A percentile compares a stretch with the other conserved stretches of the same genome.
phyloP scores from a whole-genome alignment of 2,888 invertebrate species.

The Corbicula japonica region DNA sequence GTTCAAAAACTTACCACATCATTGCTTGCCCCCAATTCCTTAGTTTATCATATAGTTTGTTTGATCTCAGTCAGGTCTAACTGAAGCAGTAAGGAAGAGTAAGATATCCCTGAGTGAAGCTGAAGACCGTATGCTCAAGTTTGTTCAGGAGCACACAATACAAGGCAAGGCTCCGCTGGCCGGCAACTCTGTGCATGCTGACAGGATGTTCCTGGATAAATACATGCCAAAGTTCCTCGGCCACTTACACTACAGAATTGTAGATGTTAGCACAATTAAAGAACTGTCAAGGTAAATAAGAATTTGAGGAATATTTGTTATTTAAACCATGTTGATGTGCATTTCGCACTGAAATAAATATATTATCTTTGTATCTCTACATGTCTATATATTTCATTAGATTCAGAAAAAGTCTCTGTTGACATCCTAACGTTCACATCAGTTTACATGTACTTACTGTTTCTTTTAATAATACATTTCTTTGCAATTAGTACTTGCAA shows the following conservation, averaged over 20 bases:
- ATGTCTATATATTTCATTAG: too few species aligned
- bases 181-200: slow-evolving; percentile 96
- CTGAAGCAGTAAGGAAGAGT: slow-evolving; percentile 91
- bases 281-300: slow-evolving; percentile 89
- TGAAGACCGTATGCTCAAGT: slow-evolving; percentile 91
- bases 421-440: too few species aligned
- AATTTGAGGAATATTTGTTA: too few species aligned
- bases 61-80: slow-evolving; percentile 92
- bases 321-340: too few species aligned
- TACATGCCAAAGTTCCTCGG: slow-evolving; percentile 93
- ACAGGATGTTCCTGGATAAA: slow-evolving; percentile 93
- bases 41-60: not conserved
- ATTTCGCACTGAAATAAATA: too few species aligned
- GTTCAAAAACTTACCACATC: too few species aligned
- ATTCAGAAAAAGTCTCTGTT: too few species aligned
- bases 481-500: too few species aligned
- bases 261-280: slow-evolving; percentile 97
- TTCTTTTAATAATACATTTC: too few species aligned
- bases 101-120: slow-evolving; percentile 90
- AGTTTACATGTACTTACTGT: too few species aligned
- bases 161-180: slow-evolving; percentile 89
- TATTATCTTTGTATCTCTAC: too few species aligned
- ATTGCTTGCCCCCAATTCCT: not conserved
- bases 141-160: slow-evolving; percentile 89
- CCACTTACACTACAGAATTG: slow-evolving; percentile 95